Evolutionary conservation across 2,888 invertebrate genomes (phyloP).

Genomic region (Acronicta aceris): DNA sequence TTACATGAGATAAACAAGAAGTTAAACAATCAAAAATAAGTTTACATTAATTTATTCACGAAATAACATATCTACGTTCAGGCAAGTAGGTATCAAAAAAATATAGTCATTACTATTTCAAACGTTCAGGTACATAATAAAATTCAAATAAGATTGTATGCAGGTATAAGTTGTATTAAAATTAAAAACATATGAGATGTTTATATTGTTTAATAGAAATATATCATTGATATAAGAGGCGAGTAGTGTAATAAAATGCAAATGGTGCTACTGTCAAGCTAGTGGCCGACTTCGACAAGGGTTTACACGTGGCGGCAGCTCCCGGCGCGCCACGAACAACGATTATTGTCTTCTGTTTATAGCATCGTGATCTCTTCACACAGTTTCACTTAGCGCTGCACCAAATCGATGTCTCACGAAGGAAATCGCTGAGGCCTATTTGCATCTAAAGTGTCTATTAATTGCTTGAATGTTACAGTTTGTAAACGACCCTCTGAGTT

Average conservation of each 20-base stretch:
- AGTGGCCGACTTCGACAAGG: constrained; percentile 63
- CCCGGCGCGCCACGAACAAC: constrained; percentile 70
- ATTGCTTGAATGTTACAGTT: constrained; percentile 62
- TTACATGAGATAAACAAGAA: constrained; percentile 7
- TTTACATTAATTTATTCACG: constrained; percentile 11
- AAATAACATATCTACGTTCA: constrained; percentile 12
- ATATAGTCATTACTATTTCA: constrained; percentile 26
- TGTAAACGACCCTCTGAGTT: constrained; percentile 47
- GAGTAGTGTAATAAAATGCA: constrained; percentile 58
- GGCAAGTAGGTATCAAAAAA: constrained; percentile 16
- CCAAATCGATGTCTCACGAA: constrained; percentile 70
- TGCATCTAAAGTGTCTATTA: constrained; percentile 73
- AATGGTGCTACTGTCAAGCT: constrained; percentile 63
- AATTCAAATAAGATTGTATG: constrained; percentile 31
- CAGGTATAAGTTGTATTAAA: not conserved
- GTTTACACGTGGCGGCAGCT: constrained; percentile 69
- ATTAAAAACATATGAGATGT: constrained; percentile 7
- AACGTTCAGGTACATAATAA: constrained; percentile 5
- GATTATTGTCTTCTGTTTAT: constrained; percentile 79
- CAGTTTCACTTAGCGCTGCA: constrained; percentile 63
- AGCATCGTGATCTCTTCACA: constrained; percentile 76
- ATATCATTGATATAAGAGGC: constrained; percentile 25
- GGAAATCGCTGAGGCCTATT: constrained; percentile 65
- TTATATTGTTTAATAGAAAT: constrained; percentile 11
- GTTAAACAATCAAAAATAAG: not conserved